Conservation (phyloP, 1,140 invertebrate genomes). For the Drosophila pandora region DNA sequence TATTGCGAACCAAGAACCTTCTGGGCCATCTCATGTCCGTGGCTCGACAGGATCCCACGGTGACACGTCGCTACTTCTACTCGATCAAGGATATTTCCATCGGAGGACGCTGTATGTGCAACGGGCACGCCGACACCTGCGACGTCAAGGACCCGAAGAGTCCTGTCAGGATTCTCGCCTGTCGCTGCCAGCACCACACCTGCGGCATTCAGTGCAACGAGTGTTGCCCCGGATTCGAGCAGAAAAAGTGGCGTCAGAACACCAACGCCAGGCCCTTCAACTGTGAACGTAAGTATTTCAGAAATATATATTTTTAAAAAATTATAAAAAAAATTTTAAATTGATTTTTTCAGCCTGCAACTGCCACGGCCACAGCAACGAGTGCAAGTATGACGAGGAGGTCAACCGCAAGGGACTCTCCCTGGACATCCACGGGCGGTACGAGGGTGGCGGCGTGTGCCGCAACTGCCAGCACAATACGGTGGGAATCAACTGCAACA, state of each 20-base stretch:
- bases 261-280: slow-evolving; percentile 85
- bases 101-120: slow-evolving; percentile 98
- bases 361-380: slow-evolving; percentile 96
- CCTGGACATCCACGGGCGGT: slow-evolving; percentile 95
- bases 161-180: slow-evolving; percentile 90
- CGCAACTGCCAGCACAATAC: slow-evolving; percentile 97
- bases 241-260: slow-evolving; percentile 95
- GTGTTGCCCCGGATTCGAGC: slow-evolving; percentile 96
- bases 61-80: slow-evolving; percentile 99
- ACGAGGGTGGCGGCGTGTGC: slow-evolving; percentile 96
- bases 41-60: slow-evolving; percentile 95
- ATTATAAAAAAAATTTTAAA: too few species aligned
- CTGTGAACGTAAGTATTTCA: slow-evolving; percentile 92
- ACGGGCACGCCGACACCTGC: slow-evolving; percentile 98
- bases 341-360: slow-evolving; percentile 95
- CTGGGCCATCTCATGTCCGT: slow-evolving; percentile 98
- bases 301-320: background rate
- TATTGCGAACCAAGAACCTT: slow-evolving; percentile 96
- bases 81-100: slow-evolving; percentile 99
- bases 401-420: slow-evolving; percentile 91
- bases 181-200: slow-evolving; percentile 98
- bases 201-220: slow-evolving; percentile 96
- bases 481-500: slow-evolving; percentile 98
- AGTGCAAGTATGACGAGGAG: slow-evolving; percentile 95
- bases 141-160: slow-evolving; percentile 93